Evolutionary conservation across 2,113 vertebrate species (phyloP).

Genomic region (Embiotoca jacksoni): DNA sequence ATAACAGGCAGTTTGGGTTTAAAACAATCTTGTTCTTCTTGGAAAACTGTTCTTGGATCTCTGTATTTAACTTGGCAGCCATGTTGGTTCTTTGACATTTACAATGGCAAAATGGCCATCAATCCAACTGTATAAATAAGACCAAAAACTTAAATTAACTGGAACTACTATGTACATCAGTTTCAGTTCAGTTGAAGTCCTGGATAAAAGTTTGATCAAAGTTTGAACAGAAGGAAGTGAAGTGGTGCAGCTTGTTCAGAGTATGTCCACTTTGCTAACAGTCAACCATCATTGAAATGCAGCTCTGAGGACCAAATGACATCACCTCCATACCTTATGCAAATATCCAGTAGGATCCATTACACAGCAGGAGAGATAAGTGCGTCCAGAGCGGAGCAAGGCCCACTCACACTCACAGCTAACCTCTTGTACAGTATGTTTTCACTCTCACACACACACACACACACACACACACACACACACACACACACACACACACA

Average conservation of each 20-base stretch:
- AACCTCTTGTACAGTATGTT: slow-evolving; percentile 66
- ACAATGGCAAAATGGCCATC: too few relatives aligned
- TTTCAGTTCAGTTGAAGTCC: background rate
- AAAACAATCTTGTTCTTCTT: too few relatives aligned
- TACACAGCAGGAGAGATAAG: slow-evolving; percentile 80
- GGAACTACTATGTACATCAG: background rate
- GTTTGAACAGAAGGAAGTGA: slow-evolving; percentile 44
- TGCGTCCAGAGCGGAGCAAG: slow-evolving; percentile 82
- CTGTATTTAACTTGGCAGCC: too few relatives aligned
- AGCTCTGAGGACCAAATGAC: slow-evolving; percentile 65
- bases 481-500: slow-evolving; percentile 27
- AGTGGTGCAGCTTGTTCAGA: slow-evolving; percentile 42
- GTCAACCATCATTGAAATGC: slow-evolving; percentile 69
- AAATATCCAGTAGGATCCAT: slow-evolving; percentile 78
- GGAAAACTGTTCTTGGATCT: too few relatives aligned
- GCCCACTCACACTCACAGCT: slow-evolving; percentile 79
- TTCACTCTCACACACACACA: slow-evolving; percentile 45
- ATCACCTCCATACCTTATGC: slow-evolving; percentile 75
- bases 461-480: slow-evolving; percentile 20
- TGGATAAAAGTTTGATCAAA: slow-evolving; percentile 50
- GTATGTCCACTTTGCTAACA: slow-evolving; percentile 64
- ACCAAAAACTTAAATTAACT: background rate
- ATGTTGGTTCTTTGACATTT: too few relatives aligned
- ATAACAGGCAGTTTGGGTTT: too few relatives aligned
- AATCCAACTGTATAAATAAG: background rate